These are phyloP conservation scores for Montipora foliosa DNA, from an alignment of 64 coral and sea anemone genomes.

Conservation along the genomic window DNA sequence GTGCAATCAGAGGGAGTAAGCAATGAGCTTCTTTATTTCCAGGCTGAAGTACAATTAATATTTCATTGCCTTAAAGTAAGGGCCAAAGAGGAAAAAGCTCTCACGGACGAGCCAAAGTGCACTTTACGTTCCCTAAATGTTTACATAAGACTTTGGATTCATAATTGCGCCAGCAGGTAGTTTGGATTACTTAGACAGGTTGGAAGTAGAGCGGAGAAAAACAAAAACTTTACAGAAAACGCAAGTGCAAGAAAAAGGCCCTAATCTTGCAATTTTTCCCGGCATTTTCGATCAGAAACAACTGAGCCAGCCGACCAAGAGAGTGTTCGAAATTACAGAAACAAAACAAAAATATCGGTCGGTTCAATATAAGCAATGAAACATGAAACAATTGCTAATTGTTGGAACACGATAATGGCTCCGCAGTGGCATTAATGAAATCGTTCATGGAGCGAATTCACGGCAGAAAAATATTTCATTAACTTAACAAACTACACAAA, in stretches of 20 bases:
- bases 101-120: conserved; percentile 9
- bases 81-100: conserved; percentile 8
- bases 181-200: conserved; percentile 9
- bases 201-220: not conserved
- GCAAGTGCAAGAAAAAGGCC: not conserved
- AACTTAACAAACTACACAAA: not conserved
- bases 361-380: not conserved
- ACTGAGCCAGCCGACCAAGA: not conserved
- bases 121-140: conserved; percentile 8
- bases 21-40: not conserved
- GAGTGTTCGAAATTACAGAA: not conserved
- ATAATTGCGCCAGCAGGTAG: conserved; percentile 1
- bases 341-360: not conserved
- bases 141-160: conserved; percentile 24
- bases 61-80: not conserved
- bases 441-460: not conserved
- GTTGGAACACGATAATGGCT: not conserved
- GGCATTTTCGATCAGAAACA: not conserved
- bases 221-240: not conserved
- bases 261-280: not conserved
- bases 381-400: not conserved
- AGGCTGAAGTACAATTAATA: not conserved
- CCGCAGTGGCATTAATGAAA: not conserved
- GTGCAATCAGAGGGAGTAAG: not conserved
- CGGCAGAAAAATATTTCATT: not conserved